Percentiles rank a stretch among this genome's conserved stretches.
phyloP scores from a whole-genome alignment of 2,113 vertebrate species.

The Kobus ellipsiprymnus region DNA sequence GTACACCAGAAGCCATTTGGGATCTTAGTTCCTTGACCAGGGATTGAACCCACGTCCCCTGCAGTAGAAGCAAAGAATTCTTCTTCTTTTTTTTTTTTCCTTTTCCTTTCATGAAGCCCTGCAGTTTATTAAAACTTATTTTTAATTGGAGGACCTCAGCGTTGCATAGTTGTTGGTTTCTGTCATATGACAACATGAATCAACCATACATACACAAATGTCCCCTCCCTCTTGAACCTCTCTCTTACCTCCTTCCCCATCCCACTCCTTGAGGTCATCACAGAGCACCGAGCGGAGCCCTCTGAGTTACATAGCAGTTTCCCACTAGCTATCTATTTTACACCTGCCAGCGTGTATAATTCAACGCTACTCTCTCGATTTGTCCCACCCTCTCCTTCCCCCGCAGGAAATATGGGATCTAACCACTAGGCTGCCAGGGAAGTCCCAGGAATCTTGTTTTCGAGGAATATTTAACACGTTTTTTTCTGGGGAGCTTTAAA shows the following conservation, averaged over 20 bases:
- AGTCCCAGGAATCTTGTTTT: background rate
- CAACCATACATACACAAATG: accelerated
- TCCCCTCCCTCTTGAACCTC: background rate
- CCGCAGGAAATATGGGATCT: accelerated
- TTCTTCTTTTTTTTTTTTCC: background rate
- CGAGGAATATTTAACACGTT: background rate
- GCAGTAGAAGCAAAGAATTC: background rate
- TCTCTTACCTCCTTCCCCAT: background rate
- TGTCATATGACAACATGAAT: background rate
- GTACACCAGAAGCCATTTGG: background rate
- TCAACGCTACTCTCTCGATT: background rate
- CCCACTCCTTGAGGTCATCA: background rate
- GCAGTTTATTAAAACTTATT: background rate
- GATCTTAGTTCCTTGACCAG: background rate
- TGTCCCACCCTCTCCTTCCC: background rate
- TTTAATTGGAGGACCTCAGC: background rate
- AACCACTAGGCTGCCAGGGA: background rate
- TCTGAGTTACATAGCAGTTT: background rate
- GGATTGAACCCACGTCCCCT: background rate
- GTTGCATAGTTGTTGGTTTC: background rate
- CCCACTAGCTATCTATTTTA: background rate
- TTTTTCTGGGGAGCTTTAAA: background rate
- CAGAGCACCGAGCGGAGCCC: background rate
- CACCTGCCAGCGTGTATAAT: background rate
- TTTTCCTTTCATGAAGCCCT: background rate